Evolutionary conservation across 2,113 vertebrate species (phyloP), one percentile per base, ranked within the genome.

Genomic region (Anas platyrhynchos): DNA sequence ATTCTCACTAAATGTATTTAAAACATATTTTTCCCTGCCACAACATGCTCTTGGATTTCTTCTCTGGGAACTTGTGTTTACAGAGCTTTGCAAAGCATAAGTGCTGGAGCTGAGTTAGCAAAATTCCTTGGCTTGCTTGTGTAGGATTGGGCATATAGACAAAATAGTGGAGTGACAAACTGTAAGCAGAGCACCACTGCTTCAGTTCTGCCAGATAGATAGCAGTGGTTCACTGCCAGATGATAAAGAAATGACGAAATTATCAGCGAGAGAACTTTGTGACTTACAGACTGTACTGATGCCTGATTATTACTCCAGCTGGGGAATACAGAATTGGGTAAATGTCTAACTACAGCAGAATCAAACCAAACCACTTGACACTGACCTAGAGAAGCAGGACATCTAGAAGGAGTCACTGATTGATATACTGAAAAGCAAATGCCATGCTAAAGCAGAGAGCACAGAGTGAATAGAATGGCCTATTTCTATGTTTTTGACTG

Each of bases 161-260:
- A 97, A 95, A 97, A 97, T 11, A 97, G 15, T 6, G 68, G 48
- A 76, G 88, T 87, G 95, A 63, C 93, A 96, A 81, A 91, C 48
- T 89, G 90, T 14, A 48, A 95, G 95, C 90, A 88, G 86, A 78
- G 74, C 16, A 83, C 55, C 86, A 54, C 41, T 41, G 85, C 61
- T 76, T 58, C 36, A 5, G 10, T 71, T 16, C 85, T 69, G 71
- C 79, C 72, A 79, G 16, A 21, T 1, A 68, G 94, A 95, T 74
- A 91, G 96, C 89, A 15, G 20, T 3, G 44, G 44, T 62, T 67
- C 59, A n/a, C 91, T 75, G 74, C 74, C 96, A 55, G 69, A 43
- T 59, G 89, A 94, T 94, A 95, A 95, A 59, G 75, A 59, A 87
- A 66, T 68, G 85, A 86, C 4, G 7, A 6, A 68, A 77, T 63